phyloP scores from a whole-genome alignment of 2,888 invertebrate species.

The Eledona agricola region DNA sequence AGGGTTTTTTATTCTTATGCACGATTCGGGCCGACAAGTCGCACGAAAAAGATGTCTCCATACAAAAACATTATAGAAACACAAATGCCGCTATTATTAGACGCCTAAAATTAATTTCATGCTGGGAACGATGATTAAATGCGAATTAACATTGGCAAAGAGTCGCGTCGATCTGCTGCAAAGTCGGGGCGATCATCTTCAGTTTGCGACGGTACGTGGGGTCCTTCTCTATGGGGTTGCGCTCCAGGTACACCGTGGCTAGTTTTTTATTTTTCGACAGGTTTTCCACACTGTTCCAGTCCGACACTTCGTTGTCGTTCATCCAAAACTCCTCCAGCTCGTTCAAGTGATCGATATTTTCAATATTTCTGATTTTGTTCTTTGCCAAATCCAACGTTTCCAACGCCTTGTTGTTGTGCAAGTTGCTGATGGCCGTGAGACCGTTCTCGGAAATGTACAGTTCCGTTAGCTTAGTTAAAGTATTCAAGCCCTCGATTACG shows the following conservation, averaged over 20 bases:
- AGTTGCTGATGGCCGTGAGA: constrained; percentile 78
- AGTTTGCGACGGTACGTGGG: constrained; percentile 91
- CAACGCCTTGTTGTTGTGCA: constrained; percentile 74
- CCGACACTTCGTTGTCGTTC: constrained; percentile 87
- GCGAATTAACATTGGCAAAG: constrained; percentile 72
- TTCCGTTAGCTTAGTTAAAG: constrained; percentile 79
- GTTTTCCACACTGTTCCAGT: constrained; percentile 85
- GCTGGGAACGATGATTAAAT: constrained; percentile 5
- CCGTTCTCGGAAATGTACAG: constrained; percentile 96
- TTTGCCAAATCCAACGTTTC: constrained; percentile 90
- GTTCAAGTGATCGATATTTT: constrained; percentile 78
- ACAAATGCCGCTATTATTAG: constrained; percentile 16
- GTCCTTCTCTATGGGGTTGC: constrained; percentile 88
- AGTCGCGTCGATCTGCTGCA: constrained; percentile 96
- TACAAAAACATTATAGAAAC: no score
- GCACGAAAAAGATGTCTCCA: no score
- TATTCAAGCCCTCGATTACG: constrained; percentile 85
- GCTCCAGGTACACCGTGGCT: constrained; percentile 90
- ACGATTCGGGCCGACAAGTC: no score
- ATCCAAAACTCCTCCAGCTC: constrained; percentile 96
- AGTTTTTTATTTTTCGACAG: constrained; percentile 74
- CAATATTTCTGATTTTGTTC: constrained; percentile 83
- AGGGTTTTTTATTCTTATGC: background rate
- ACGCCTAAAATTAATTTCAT: constrained; percentile 22
- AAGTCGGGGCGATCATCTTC: constrained; percentile 83